A percentile compares a stretch with the other conserved stretches of the same genome.
phyloP scores from a whole-genome alignment of 2,797 vertebrate species.

The Pterois miles region DNA sequence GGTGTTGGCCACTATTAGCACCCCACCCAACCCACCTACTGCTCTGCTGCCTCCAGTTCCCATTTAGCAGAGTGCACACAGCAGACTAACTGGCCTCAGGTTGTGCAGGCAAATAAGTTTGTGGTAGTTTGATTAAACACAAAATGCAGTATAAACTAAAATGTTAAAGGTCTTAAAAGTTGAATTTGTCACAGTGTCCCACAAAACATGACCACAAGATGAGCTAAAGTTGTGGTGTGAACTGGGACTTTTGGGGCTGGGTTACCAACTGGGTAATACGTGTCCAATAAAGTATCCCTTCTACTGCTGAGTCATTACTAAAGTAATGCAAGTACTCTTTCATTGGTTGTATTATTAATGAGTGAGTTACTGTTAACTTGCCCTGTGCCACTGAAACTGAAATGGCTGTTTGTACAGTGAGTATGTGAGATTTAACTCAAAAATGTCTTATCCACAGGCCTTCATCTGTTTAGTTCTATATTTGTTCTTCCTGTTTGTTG shows the following conservation, averaged over 20 bases:
- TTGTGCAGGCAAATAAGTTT: neutral
- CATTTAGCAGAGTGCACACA: neutral
- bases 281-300: neutral
- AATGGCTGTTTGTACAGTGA: slow-evolving; percentile 1
- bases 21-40: no score
- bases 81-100: neutral
- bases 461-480: no score
- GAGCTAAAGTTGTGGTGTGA: neutral
- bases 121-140: neutral
- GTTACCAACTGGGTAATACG: neutral
- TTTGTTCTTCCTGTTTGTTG: slow-evolving; percentile 16
- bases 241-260: neutral
- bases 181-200: neutral
- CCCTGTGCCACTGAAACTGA: neutral
- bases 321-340: neutral
- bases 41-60: neutral
- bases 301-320: neutral
- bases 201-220: neutral
- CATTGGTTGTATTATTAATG: neutral
- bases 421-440: neutral
- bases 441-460: neutral
- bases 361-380: neutral
- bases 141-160: neutral
- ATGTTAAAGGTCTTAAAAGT: neutral
- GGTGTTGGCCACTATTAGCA: no score